Evolutionary conservation across 2,888 invertebrate genomes (phyloP).

Genomic region (Chalcis sispes): DNA sequence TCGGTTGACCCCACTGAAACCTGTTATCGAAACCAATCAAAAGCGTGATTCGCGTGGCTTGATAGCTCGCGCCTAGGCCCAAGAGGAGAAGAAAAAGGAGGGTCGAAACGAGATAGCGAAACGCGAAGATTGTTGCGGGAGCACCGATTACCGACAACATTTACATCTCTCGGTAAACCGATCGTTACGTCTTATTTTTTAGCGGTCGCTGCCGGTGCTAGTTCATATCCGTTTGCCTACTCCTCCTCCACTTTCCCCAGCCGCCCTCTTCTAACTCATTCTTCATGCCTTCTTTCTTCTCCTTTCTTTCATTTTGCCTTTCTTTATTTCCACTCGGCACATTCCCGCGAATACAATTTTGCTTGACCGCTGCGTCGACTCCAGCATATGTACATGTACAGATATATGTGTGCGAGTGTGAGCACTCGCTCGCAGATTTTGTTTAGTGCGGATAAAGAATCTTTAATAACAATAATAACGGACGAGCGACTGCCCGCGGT

Average conservation of each 20-base stretch:
- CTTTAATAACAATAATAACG: conserved; percentile 22
- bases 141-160: conserved; percentile 32
- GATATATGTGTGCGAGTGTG: no score
- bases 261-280: not conserved
- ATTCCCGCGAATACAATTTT: no score
- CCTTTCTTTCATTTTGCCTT: not conserved
- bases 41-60: conserved; percentile 45
- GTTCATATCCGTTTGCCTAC: not conserved
- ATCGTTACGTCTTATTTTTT: conserved; percentile 36
- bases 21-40: conserved; percentile 60
- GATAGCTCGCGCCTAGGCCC: not conserved
- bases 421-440: no score
- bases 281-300: not conserved
- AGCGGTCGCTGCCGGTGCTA: not conserved
- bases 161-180: conserved; percentile 44
- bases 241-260: not conserved
- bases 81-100: conserved; percentile 17
- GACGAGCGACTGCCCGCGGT: not conserved
- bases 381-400: no score
- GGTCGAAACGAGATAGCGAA: no score
- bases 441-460: not conserved
- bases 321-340: not conserved
- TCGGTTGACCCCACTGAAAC: conserved; percentile 33
- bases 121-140: no score
- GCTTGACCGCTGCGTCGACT: not conserved